A percentile compares a stretch with the other conserved stretches of the same genome.
These are phyloP conservation scores for Borostomias antarcticus DNA, from an alignment of 2,797 vertebrate species.

Conservation along the genomic window DNA sequence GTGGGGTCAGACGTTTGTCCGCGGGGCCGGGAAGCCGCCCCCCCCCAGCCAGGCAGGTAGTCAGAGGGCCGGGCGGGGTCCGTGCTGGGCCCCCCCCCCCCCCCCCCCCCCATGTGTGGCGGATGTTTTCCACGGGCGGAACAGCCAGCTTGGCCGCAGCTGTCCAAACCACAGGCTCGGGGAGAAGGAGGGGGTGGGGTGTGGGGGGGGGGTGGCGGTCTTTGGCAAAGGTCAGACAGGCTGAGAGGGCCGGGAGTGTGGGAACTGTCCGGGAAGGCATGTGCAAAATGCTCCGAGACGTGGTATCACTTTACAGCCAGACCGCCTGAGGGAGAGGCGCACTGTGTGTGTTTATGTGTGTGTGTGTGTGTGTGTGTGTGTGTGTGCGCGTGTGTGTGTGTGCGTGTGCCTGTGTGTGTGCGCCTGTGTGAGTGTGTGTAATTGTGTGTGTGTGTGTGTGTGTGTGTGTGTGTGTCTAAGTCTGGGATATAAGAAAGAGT, in stretches of 20 bases:
- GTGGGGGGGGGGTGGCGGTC: constrained; percentile 64
- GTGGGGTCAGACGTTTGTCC: constrained; percentile 64
- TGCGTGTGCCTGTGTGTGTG: constrained; percentile 32
- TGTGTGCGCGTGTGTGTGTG: constrained; percentile 3
- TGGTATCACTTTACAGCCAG: constrained; percentile 79
- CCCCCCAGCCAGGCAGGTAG: constrained; percentile 42
- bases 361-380: constrained; percentile 36
- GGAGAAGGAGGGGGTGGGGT: constrained; percentile 60
- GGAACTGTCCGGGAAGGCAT: constrained; percentile 83
- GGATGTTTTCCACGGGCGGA: constrained; percentile 89
- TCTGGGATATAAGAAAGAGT: constrained; percentile 35
- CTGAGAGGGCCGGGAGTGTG: constrained; percentile 81
- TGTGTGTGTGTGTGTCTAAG: constrained; percentile 16
- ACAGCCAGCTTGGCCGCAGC: constrained; percentile 87
- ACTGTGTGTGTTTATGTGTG: constrained; percentile 26
- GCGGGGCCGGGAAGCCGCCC: constrained; percentile 63
- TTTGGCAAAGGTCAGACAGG: constrained; percentile 85
- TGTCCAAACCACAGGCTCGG: constrained; percentile 81
- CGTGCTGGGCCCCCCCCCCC: constrained; percentile 61
- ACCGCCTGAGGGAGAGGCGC: constrained; percentile 68
- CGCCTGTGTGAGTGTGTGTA: constrained; percentile 53
- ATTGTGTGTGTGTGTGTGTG: constrained; percentile 13
- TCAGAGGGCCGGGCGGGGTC: constrained; percentile 55
- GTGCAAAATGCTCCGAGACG: constrained; percentile 77
- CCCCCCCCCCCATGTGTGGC: constrained; percentile 86